Base-by-base conservation (phyloP, 2,797 vertebrate species). In the Allobates femoralis region DNA sequence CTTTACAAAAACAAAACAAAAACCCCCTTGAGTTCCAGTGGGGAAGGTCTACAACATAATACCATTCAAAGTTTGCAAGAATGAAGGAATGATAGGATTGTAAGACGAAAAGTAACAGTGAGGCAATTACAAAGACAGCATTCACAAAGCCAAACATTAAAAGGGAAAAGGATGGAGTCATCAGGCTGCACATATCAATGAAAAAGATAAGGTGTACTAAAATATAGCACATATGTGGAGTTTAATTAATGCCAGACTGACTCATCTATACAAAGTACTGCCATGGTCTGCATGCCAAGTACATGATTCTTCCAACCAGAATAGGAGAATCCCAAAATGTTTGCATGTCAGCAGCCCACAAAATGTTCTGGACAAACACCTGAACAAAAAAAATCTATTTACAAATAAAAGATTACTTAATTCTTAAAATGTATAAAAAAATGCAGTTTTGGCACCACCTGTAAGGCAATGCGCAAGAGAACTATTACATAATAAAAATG, bases 381-480 rank as follows among this genome's bases (percentile, higher is more conserved):
- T 88, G 87, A 83, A n/a, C n/a, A n/a, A 82, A 83, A 88, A 73
- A 71, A 7, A 90, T 85, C 89, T 92, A 93, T 90, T 93, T 93
- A 93, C 92, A 94, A 91, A 92, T 89, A 92, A 92, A 92, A 92
- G 87, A 79, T 90, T 89, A 84, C 83, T 3, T 90, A 83, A 86
- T 91, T 92, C n/a, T 91, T 90, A 90, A 93, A 92, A 89, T 86
- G 84, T 92, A 93, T 91, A 93, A 93, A 87, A 73, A 87, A 87
- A 93, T 85, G 89, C 88, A 91, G 88, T 85, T 90, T 91, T 91
- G 90, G 91, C 91, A 93, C 90, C 89, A 92, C 90, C 91, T 86
- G 89, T 93, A 93, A 92, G 91, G 92, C 91, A 94, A 94, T 92
- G 90, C 88, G 90, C 89, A 89, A 85, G 37, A 90, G 37, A 85